A percentile compares a stretch with the other conserved stretches of the same genome.
These are phyloP conservation scores for Dicentrarchus labrax DNA, from an alignment of 2,113 vertebrate species.

Conservation along the genomic window DNA sequence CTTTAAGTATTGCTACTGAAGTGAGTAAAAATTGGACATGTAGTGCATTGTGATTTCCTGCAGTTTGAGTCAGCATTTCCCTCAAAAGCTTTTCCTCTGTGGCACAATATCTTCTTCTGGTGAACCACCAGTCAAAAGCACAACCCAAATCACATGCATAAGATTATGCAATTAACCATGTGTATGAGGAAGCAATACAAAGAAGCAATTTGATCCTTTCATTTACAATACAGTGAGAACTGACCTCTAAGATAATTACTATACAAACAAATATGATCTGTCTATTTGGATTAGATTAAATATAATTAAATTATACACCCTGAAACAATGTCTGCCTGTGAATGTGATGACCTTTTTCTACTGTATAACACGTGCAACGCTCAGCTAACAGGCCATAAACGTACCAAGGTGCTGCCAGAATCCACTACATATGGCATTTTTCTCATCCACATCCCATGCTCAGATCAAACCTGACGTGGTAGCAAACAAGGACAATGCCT, in stretches of 20 bases:
- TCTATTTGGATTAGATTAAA: background rate
- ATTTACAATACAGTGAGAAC: background rate
- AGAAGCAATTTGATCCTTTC: background rate
- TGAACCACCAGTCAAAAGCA: background rate
- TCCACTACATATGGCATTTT: constrained; percentile 31
- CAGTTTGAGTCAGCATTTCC: background rate
- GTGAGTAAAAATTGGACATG: background rate
- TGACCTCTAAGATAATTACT: background rate
- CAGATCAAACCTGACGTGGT: background rate
- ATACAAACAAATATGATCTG: background rate
- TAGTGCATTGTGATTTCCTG: background rate
- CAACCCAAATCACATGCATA: constrained; percentile 15
- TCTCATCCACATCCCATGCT: constrained; percentile 47
- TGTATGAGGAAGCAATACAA: background rate
- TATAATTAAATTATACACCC: background rate
- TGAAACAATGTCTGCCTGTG: background rate
- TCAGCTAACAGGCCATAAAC: background rate
- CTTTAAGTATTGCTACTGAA: background rate
- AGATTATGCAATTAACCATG: background rate
- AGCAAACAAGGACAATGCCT: constrained; percentile 45
- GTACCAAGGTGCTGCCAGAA: background rate
- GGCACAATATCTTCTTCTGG: background rate
- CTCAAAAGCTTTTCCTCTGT: background rate
- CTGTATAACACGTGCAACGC: background rate
- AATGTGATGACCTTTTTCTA: background rate